Evolutionary conservation across 2,113 vertebrate species (phyloP).

Genomic region (Gymnogyps californianus): DNA sequence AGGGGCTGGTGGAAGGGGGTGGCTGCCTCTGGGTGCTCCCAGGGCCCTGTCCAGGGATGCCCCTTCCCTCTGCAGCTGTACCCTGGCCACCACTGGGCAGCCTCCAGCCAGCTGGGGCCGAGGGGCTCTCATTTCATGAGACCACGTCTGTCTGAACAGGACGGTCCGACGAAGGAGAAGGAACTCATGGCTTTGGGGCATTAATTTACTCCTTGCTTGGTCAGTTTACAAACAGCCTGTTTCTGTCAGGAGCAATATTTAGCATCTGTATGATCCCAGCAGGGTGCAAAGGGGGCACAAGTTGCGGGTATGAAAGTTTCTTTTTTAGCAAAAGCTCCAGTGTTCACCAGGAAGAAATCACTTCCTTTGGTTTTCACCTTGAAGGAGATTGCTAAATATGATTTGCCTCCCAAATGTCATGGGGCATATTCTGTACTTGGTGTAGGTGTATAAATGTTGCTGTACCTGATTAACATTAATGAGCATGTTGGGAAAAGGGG

Average conservation of each 20-base stretch:
- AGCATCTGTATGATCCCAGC: neutral
- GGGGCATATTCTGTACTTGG: neutral
- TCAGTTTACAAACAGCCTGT: neutral
- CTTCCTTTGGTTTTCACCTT: neutral
- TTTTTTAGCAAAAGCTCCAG: neutral
- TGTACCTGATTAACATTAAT: rapidly evolving
- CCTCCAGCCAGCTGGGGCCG: neutral
- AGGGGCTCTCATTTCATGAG: neutral
- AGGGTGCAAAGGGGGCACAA: neutral
- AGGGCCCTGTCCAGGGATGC: neutral
- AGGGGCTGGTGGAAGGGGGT: neutral
- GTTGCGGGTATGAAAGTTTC: neutral
- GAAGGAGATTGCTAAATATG: neutral
- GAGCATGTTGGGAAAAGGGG: neutral
- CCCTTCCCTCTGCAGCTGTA: neutral
- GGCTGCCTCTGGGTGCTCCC: neutral
- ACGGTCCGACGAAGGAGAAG: neutral
- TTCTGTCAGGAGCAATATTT: neutral
- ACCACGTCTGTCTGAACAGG: neutral
- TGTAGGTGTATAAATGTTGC: neutral
- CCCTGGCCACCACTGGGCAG: neutral
- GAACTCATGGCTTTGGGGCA: neutral
- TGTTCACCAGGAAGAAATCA: neutral
- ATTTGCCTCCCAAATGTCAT: neutral
- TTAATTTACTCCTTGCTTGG: neutral